Base-by-base conservation (phyloP, 2,113 vertebrate species). In the Atherinomorus stipes region DNA sequence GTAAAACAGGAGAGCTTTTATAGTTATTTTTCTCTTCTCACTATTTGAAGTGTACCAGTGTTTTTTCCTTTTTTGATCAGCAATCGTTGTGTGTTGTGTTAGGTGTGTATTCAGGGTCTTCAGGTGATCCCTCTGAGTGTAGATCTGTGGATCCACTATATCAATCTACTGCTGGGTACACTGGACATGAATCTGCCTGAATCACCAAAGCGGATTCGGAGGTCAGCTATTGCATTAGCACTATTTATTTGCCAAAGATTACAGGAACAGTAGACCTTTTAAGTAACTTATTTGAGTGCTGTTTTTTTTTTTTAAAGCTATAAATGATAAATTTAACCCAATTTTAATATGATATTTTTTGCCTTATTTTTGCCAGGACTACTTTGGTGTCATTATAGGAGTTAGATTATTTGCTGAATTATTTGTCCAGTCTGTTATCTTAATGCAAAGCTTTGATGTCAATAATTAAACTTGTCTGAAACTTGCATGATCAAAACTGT, bases 131-230 rank as follows among this genome's bases (percentile, higher is more conserved):
- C 95, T 0, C 90, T 96, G 13, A 96, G 95, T 77, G 91, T 96
- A 71, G 95, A 95, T 78, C 78, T 96, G 11, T 96, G 96, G 96
- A 95, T 95, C 67, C 95, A 96, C 74, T 96, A 95, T 74, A 94
- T 96, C 71, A 93, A 93, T 75, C 93, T 94, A 21, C 82, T 96
- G 53, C 91, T 95, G 44, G 92, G 94, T 59, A 94, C 92, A 0
- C 76, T 96, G 23, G 93, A 96, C 63, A 94, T 94, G 91, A 94
- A 93, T 53, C 82, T 93, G 34, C 91, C 92, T 0, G 94, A 96
- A 19, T 94, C 95, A 2, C 76, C 88, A 2, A 74, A 65, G 11
- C 93, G 91, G 49, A 94, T 96, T 64, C 94, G 94, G 47, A 92
- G 94, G 95, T 96, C 78, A 1, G 26, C 44, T 18, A 47, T n/a